Conservation (phyloP, 2,888 invertebrate genomes). For the Nephrotoma guestfalica region DNA sequence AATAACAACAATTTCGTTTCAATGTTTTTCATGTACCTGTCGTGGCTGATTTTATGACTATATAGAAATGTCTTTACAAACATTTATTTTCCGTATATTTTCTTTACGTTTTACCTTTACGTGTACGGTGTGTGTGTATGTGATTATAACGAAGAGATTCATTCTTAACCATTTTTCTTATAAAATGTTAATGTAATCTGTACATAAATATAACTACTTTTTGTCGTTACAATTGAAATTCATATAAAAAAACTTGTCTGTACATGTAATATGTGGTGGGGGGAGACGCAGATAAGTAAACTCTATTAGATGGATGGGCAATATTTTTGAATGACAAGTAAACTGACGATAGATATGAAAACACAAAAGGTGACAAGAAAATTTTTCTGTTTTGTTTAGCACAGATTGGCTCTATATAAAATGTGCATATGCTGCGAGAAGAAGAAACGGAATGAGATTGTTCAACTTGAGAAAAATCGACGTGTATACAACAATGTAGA, state of each 20-base stretch:
- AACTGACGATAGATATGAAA: neutral
- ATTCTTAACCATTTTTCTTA: neutral
- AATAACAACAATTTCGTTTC: neutral
- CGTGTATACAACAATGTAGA: neutral
- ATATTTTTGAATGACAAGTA: constrained; percentile 3
- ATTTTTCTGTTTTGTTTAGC: neutral
- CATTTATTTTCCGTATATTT: neutral
- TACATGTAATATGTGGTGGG: neutral
- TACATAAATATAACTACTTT: neutral
- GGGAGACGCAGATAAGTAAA: neutral
- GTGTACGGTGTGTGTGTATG: neutral
- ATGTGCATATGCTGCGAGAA: neutral
- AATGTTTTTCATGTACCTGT: constrained; percentile 4
- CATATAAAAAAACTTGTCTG: neutral
- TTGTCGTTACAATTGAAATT: neutral
- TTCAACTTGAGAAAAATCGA: neutral
- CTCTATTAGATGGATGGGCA: neutral
- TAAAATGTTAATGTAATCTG: neutral
- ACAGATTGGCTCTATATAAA: neutral
- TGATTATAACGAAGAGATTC: neutral
- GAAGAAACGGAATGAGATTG: neutral
- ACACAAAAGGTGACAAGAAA: neutral
- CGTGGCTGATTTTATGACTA: constrained; percentile 1
- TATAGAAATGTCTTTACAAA: constrained; percentile 1
- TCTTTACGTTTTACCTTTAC: neutral